phyloP scores from a whole-genome alignment of 2,113 vertebrate genomes.

The Siphamia tubifer region DNA sequence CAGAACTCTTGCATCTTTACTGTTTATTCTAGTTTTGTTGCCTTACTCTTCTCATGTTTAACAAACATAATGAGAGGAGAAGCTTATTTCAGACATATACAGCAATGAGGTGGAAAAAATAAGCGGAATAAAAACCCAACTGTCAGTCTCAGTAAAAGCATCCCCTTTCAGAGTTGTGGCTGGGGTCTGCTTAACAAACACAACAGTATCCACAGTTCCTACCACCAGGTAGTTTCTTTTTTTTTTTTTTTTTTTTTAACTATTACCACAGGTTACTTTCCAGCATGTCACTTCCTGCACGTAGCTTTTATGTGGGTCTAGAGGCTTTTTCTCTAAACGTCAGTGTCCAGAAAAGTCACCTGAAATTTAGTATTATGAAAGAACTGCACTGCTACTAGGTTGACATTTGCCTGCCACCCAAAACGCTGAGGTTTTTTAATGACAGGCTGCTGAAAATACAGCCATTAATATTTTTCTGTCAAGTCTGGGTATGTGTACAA shows the following conservation, averaged over 20 bases:
- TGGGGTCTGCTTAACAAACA: background rate
- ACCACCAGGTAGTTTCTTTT: background rate
- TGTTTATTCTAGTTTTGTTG: slow-evolving; percentile 1
- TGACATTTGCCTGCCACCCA: slow-evolving; percentile 23
- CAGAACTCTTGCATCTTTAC: too few species aligned
- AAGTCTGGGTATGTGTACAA: background rate
- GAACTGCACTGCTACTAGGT: background rate
- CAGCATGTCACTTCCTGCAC: slow-evolving; percentile 24
- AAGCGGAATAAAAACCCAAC: background rate
- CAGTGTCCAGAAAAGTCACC: background rate
- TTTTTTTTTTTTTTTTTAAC: background rate
- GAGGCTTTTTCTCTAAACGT: background rate
- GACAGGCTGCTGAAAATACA: slow-evolving; percentile 23
- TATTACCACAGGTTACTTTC: slow-evolving; percentile 5
- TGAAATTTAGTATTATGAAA: background rate
- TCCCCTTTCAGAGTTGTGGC: background rate
- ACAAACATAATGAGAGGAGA: background rate
- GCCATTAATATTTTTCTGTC: slow-evolving; percentile 19
- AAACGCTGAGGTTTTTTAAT: slow-evolving; percentile 11
- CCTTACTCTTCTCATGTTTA: background rate
- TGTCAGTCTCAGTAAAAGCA: slow-evolving; percentile 21
- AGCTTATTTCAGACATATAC: background rate
- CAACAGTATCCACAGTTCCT: background rate
- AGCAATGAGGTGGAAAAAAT: slow-evolving; percentile 21
- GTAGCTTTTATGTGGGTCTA: background rate